Conservation (phyloP, 2,888 invertebrate genomes). For the Apeira syringaria region DNA sequence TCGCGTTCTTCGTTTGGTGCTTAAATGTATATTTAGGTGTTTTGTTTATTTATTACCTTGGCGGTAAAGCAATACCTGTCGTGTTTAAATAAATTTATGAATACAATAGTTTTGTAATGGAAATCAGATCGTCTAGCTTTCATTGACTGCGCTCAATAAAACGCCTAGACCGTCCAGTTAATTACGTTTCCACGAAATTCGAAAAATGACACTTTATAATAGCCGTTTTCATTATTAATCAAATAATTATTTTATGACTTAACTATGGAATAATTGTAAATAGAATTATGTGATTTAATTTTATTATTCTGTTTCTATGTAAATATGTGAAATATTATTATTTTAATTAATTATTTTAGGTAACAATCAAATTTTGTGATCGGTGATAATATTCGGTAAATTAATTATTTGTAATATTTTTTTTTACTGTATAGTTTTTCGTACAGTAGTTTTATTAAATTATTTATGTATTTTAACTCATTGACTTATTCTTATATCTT, state of each 20-base stretch:
- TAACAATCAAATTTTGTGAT: constrained; percentile 68
- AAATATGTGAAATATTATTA: constrained; percentile 77
- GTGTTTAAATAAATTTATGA: constrained; percentile 38
- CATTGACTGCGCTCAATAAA: constrained; percentile 54
- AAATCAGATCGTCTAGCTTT: constrained; percentile 52
- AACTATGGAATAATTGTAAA: constrained; percentile 60
- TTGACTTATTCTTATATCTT: constrained; percentile 44
- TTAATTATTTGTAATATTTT: constrained; percentile 65
- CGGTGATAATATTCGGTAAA: constrained; percentile 58
- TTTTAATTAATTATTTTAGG: constrained; percentile 58
- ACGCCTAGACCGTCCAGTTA: constrained; percentile 33
- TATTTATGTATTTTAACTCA: constrained; percentile 56
- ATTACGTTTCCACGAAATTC: constrained; percentile 20
- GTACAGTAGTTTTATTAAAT: constrained; percentile 57
- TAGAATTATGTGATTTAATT: constrained; percentile 72
- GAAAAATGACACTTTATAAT: constrained; percentile 33
- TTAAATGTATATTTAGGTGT: constrained; percentile 55
- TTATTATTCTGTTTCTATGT: constrained; percentile 60
- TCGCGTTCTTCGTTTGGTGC: constrained; percentile 72
- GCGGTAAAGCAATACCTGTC: constrained; percentile 50
- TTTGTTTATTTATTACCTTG: constrained; percentile 38
- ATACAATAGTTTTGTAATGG: constrained; percentile 35
- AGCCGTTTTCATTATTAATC: constrained; percentile 30
- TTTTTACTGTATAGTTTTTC: constrained; percentile 72
- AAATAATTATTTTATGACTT: constrained; percentile 26